phyloP scores from a whole-genome alignment of 2,797 vertebrate species.

The Neostethus bicornis region DNA sequence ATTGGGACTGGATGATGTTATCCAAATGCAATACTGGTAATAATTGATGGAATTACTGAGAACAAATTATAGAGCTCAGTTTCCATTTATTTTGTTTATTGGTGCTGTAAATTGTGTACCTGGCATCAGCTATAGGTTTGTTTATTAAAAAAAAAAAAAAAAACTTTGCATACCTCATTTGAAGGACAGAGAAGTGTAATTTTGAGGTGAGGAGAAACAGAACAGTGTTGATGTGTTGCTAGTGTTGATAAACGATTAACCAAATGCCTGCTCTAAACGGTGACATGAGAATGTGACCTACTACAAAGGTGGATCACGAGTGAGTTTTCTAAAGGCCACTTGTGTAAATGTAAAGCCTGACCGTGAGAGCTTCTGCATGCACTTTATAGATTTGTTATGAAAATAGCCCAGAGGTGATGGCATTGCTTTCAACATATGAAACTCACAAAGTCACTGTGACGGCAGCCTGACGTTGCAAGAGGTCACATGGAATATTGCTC shows the following conservation, averaged over 20 bases:
- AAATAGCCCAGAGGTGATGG: not conserved
- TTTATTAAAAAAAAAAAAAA: too few relatives aligned
- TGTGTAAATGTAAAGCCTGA: not conserved
- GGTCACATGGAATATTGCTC: not conserved
- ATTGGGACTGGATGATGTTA: not conserved
- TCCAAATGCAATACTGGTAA: not conserved
- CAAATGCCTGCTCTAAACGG: not conserved
- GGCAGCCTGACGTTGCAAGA: not conserved
- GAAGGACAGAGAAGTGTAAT: not conserved
- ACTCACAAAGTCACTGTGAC: not conserved
- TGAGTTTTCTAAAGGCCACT: constrained; percentile 4
- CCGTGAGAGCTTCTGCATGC: not conserved
- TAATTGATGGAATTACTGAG: too few relatives aligned
- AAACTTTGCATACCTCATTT: not conserved
- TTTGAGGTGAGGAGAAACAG: not conserved
- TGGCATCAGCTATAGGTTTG: not conserved
- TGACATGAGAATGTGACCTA: not conserved
- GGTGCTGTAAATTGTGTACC: not conserved
- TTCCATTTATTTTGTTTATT: constrained; percentile 11
- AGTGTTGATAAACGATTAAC: constrained; percentile 38
- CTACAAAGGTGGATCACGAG: constrained; percentile 11
- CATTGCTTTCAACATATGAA: not conserved
- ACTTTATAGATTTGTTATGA: not conserved
- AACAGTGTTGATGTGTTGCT: too few relatives aligned
- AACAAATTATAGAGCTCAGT: not conserved